Conservation (phyloP, 2,888 invertebrate genomes). For the Chalcosyrphus nemorum region DNA sequence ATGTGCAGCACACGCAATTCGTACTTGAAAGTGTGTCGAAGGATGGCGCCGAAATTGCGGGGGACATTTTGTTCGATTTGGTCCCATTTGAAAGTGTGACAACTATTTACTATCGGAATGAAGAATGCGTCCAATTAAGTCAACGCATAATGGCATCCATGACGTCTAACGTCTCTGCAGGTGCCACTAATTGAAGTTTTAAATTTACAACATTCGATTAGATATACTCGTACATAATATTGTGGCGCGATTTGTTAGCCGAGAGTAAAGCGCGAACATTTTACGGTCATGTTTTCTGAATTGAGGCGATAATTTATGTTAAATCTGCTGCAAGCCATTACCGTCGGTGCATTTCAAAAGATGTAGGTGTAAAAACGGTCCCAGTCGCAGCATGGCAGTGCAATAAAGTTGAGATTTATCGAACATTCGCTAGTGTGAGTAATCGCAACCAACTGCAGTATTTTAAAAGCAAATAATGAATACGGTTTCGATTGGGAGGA, state of each 20-base stretch:
- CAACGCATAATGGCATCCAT: no score
- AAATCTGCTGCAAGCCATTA: not conserved
- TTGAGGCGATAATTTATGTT: conserved; percentile 5
- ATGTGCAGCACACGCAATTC: conserved; percentile 8
- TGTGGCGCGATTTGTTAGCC: no score
- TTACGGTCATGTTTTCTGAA: not conserved
- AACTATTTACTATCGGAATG: no score
- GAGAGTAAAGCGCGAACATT: not conserved
- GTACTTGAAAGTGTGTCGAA: not conserved
- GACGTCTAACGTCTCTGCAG: no score
- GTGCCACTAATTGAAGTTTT: not conserved
- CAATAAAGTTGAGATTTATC: not conserved
- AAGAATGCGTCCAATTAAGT: no score
- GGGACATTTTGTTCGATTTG: no score
- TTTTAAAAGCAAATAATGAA: not conserved
- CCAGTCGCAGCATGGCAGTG: not conserved
- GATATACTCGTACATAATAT: not conserved
- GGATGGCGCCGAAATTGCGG: no score
- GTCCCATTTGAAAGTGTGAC: no score
- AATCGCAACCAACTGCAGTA: no score
- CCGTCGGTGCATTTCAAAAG: not conserved
- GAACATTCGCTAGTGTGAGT: not conserved
- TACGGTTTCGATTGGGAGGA: not conserved
- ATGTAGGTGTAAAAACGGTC: not conserved
- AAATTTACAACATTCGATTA: not conserved